Evolutionary conservation across 1,140 invertebrate species (phyloP).

Genomic region (Lycorma delicatula): DNA sequence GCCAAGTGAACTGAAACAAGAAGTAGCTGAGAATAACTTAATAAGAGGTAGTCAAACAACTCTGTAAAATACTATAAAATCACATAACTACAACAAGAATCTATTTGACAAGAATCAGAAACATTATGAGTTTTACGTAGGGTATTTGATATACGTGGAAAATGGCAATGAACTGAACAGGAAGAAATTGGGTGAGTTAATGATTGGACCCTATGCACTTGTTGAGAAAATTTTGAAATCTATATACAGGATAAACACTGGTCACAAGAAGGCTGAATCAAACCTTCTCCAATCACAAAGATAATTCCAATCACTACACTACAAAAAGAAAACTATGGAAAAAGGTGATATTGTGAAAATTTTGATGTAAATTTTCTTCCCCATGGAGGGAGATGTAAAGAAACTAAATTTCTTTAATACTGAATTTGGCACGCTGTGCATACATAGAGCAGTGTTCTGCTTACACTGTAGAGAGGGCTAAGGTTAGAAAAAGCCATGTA

Average conservation of each 20-base stretch:
- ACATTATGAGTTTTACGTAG: conserved; percentile 20
- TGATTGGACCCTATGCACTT: conserved; percentile 27
- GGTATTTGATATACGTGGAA: conserved; percentile 27
- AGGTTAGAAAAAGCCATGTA: too few species aligned
- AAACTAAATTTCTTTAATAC: too few species aligned
- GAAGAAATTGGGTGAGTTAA: conserved; percentile 27
- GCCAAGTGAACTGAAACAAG: conserved; percentile 14
- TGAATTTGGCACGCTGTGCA: too few species aligned
- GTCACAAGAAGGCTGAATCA: conserved; percentile 26
- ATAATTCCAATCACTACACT: conserved; percentile 20
- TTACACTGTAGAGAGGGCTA: too few species aligned
- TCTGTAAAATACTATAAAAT: conserved; percentile 23
- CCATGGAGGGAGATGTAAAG: too few species aligned
- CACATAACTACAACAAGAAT: conserved; percentile 28
- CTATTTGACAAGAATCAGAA: conserved; percentile 23
- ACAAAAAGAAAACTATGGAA: too few species aligned
- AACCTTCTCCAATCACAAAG: conserved; percentile 28
- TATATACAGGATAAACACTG: conserved; percentile 25
- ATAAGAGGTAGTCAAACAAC: conserved; percentile 22
- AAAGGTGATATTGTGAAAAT: too few species aligned
- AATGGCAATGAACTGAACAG: conserved; percentile 29
- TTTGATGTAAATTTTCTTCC: too few species aligned
- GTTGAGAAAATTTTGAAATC: conserved; percentile 27
- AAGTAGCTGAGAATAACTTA: background rate
- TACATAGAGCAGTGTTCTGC: too few species aligned